Evolutionary conservation across 1,140 invertebrate genomes (phyloP), one percentile per base, ranked within the genome.

Genomic region (Ceratoteleas bidentatus): DNA sequence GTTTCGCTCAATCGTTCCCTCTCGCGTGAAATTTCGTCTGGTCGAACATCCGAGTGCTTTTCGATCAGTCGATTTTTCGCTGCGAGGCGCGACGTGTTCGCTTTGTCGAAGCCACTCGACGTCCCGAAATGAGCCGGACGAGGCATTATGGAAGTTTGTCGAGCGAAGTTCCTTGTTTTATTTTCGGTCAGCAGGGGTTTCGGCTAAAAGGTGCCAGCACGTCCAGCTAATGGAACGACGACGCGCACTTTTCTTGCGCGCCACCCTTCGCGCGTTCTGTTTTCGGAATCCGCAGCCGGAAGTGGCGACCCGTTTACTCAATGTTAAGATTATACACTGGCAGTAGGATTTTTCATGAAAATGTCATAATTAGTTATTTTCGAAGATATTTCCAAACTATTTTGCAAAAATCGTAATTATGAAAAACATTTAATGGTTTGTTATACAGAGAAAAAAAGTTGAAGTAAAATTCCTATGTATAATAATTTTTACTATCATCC

Each of bases 61-160:
- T 24, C 24, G 24, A 24, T 24, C 24, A 24, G 24, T 24, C 24
- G 24, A 24, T 24, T 24, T 24, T 24, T 24, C 24, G 24, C 24
- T 24, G 24, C 24, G 24, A 24, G 36, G 10, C 54, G 34, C 57
- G 16, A 24, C 24, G 24, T 24, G 24, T 24, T 54, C 45, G 65
- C 68, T 78, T 72, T 77, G 73, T 80, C 53, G 40, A 16, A 34
- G 24, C 61, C 40, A 79, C 60, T 81, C 61, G 53, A 78, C 81
- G 73, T 62, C 65, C 78, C 61, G 61, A 77, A 81, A 84, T 78
- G 68, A 75, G 83, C 69, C 74, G 73, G 77, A 84, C 73, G 60
- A 62, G 60, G 75, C 74, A 84, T 84, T 84, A 84, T 82, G 68
- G 77, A 84, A 84, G 79, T 84, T 84, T 80, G 83, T 73, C 83